A percentile compares a stretch with the other conserved stretches of the same genome.
Evolutionary conservation across 2,113 vertebrate genomes (phyloP).

Genomic region (Pterocles gutturalis): DNA sequence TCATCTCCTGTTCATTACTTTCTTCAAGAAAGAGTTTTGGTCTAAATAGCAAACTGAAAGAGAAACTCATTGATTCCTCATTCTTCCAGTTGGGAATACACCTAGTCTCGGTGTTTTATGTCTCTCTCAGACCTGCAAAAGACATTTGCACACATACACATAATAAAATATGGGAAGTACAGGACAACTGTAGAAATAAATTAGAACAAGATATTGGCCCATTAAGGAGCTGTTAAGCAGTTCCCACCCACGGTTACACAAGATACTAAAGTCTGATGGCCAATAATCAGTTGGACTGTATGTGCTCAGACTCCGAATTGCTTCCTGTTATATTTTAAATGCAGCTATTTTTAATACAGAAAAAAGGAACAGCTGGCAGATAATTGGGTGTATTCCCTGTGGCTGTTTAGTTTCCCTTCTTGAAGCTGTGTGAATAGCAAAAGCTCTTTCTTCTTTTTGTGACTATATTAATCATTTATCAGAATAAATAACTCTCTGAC

Average conservation of each 20-base stretch:
- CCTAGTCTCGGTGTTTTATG: neutral
- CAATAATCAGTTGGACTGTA: neutral
- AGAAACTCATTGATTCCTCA: neutral
- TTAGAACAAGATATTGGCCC: neutral
- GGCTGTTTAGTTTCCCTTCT: neutral
- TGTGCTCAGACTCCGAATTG: neutral
- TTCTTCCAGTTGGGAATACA: neutral
- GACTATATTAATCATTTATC: neutral
- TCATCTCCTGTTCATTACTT: neutral
- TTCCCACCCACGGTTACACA: neutral
- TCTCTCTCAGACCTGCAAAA: neutral
- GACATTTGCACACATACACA: neutral
- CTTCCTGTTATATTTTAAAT: neutral
- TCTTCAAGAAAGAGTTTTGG: neutral
- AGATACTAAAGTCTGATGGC: neutral
- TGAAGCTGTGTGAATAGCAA: neutral
- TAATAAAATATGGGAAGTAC: neutral
- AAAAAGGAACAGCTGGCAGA: slow-evolving; percentile 2
- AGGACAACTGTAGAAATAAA: neutral
- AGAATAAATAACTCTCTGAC: neutral
- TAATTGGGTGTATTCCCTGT: neutral
- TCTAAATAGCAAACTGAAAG: neutral
- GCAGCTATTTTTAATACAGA: neutral
- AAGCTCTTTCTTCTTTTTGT: neutral
- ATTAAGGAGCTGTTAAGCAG: neutral